A percentile compares a stretch with the other conserved stretches of the same genome.
phyloP scores from a whole-genome alignment of 2,113 vertebrate species.

The Xiphorhynchus elegans region DNA sequence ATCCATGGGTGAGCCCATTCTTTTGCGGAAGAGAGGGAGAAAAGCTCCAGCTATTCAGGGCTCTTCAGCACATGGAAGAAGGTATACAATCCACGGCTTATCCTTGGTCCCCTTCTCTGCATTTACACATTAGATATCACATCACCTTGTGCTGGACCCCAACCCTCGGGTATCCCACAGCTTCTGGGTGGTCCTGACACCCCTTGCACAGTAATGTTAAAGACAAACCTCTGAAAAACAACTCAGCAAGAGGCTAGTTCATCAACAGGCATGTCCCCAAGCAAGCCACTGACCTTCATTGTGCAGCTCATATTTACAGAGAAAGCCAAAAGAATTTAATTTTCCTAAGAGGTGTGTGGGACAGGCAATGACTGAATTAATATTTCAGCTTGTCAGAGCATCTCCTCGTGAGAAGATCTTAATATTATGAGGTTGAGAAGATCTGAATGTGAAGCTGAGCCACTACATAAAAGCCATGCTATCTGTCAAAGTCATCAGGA shows the following conservation, averaged over 20 bases:
- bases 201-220: background rate
- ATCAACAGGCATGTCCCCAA: background rate
- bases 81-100: background rate
- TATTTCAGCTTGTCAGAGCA: constrained; percentile 15
- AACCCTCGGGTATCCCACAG: rapidly evolving
- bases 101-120: background rate
- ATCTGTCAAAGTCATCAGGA: constrained; percentile 65
- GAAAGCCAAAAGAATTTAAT: background rate
- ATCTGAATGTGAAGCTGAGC: constrained; percentile 17
- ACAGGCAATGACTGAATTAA: background rate
- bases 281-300: background rate
- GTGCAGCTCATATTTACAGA: background rate
- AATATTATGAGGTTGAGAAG: constrained; percentile 37
- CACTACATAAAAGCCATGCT: constrained; percentile 41
- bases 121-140: background rate
- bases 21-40: background rate
- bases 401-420: background rate
- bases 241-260: background rate
- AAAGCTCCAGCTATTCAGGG: background rate
- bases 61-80: rapidly evolving
- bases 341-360: constrained; percentile 3
- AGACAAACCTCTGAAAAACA: background rate
- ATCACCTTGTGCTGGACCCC: background rate
- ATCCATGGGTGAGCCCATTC: background rate
- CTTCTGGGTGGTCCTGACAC: background rate